Base-by-base conservation (phyloP, 1,140 invertebrate species). In the Vollenhovia emeryi region DNA sequence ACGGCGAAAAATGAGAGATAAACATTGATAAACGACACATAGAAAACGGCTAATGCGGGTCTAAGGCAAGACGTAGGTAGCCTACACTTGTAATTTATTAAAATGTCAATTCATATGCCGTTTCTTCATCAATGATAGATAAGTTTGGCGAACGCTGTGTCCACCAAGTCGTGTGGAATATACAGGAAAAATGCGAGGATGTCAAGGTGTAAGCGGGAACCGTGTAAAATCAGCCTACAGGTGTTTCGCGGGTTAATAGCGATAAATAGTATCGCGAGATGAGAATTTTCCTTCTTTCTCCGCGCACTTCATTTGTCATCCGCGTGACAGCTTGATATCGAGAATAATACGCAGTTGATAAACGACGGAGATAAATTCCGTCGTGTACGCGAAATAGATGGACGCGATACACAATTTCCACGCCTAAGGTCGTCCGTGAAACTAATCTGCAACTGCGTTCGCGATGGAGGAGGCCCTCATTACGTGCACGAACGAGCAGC, bases 371-470 rank as follows among this genome's bases (percentile, higher is more conserved):
- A 71, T 55, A 80, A 82, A 59, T 82, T 71, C 21, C n/a, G 45
- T 33, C 21, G 15, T 48, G 24, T 24, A 18, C 36, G 24, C 21
- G 3, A 11, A 40, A 30, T 57, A 40, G 36, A 43, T 33, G n/a
- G 11, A 7, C 6, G 36, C 45, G 76, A 45, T 71, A 52, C 24
- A 36, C 24, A 36, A 18, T 59, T 73, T 43, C 27, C 30, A 27
- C 36, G 50, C 40, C 18, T 71, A 57, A 82, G 50, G 78, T 57
- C 78, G 73, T 33, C 36, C 50, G 40, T 27, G 36, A 57, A 71
- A 80, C 64, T 80, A 57, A 82, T 82, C 40, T 71, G 24, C 66
- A 45, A 57, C n/a, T 9, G 36, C 66, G 27, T 6, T 57, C 21
- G 48, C 30, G 24, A 71, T 69, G 43, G 50, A 45, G 21, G 36